Evolutionary conservation across 23 tunicate species (phyloP).

Genomic region (Ciona savignyi): DNA sequence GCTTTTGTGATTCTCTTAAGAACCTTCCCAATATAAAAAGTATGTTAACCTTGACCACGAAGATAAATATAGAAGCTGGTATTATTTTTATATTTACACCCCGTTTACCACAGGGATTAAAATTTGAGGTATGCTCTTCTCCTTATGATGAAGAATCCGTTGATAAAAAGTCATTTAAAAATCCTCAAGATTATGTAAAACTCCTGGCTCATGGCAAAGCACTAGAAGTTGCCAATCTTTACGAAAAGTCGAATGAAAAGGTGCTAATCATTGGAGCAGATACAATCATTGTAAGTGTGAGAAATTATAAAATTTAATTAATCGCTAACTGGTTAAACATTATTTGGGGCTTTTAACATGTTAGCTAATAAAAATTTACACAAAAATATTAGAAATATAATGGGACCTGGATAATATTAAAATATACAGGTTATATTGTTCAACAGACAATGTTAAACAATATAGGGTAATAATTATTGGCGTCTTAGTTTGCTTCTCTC

Average conservation of each 20-base stretch:
- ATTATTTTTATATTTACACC: background rate
- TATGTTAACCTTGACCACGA: background rate
- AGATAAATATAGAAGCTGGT: background rate
- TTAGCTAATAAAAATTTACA: too few species aligned
- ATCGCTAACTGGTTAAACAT: too few species aligned
- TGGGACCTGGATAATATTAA: too few species aligned
- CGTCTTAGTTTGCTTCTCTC: too few species aligned
- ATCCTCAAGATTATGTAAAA: conserved; percentile 49
- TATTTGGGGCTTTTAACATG: too few species aligned
- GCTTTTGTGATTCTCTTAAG: too few species aligned
- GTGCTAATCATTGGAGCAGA: conserved; percentile 80
- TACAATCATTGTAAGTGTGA: conserved; percentile 83
- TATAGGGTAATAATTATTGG: too few species aligned
- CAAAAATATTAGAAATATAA: too few species aligned
- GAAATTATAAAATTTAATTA: too few species aligned
- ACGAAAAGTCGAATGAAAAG: conserved; percentile 1
- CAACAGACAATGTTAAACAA: too few species aligned
- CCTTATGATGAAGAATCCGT: conserved; percentile 80
- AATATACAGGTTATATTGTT: too few species aligned
- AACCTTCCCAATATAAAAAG: too few species aligned
- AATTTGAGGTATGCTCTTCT: conserved; percentile 44
- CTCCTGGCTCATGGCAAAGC: conserved; percentile 64
- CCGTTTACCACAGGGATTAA: conserved; percentile 40
- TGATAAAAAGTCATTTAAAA: conserved; percentile 20
- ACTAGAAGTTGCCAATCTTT: conserved; percentile 28